Evolutionary conservation across 2,888 invertebrate genomes (phyloP).

Genomic region (Euproctis similis): DNA sequence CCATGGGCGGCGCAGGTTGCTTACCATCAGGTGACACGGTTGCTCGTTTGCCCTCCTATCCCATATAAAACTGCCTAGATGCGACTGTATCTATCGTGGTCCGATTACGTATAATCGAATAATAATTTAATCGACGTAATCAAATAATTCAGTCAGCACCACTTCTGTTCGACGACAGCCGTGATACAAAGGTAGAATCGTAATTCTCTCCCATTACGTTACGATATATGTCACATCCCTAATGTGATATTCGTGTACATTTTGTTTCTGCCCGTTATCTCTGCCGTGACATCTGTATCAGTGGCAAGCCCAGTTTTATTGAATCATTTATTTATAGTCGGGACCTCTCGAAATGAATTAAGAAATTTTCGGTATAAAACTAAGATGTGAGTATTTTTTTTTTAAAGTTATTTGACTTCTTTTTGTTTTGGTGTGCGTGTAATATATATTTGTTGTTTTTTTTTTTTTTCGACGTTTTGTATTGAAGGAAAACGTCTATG

Average conservation of each 20-base stretch:
- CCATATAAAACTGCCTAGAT: no score
- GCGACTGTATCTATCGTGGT: no score
- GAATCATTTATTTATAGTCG: conserved; percentile 61
- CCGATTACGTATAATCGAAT: no score
- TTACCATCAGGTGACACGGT: no score
- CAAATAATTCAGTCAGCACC: conserved; percentile 11
- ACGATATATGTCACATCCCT: conserved; percentile 41
- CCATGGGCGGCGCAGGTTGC: no score
- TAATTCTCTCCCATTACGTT: conserved; percentile 21
- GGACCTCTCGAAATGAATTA: conserved; percentile 46
- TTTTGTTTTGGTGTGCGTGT: conserved; percentile 3
- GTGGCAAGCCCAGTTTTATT: conserved; percentile 66
- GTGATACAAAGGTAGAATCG: conserved; percentile 23
- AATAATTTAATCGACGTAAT: no score
- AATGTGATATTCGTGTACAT: conserved; percentile 73
- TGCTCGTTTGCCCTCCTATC: no score
- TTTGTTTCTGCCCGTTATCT: conserved; percentile 67
- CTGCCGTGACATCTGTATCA: conserved; percentile 65
- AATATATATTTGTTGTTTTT: no score
- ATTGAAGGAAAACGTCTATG: no score
- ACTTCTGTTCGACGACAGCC: conserved; percentile 9
- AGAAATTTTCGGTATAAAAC: conserved; percentile 43
- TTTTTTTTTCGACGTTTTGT: no score
- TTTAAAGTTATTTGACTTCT: no score
- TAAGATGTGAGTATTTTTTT: conserved; percentile 14